Base-by-base conservation (phyloP, 2,888 invertebrate genomes). In the Nudaria mundana region DNA sequence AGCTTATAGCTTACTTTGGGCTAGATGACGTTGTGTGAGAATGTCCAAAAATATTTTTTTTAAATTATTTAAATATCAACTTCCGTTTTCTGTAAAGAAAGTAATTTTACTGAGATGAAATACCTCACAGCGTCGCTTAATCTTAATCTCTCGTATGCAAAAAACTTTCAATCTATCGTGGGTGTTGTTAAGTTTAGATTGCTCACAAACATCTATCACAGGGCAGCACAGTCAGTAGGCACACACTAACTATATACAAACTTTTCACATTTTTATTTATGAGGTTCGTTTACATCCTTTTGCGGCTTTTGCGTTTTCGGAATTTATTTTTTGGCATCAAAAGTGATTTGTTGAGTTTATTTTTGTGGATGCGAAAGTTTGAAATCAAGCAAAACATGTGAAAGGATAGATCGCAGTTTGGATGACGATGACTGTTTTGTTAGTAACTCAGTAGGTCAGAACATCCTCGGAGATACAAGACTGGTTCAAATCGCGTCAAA, bases 181-280 rank as follows among this genome's bases (percentile, higher is more conserved):
- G 47, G 40, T 40, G 35, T 39, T 39, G 44, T 54, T 52, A 79
- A 81, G 59, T 79, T 71, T 73, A n/a, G 80, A 80, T 81, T 80
- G 80, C 74, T 76, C 71, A 72, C 68, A 69, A n/a, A 66, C 71
- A 66, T 63, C 73, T 76, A 76, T 81, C 79, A 78, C 73, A 71
- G 65, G 70, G 64, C n/a, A n/a, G n/a, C n/a, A n/a, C n/a, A n/a
- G n/a, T n/a, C n/a, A n/a, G n/a, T n/a, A n/a, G n/a, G n/a, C n/a
- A n/a, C 63, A 61, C 56, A 54, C 48, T n/a, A 68, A 66, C 51
- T 62, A 56, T 57, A 63, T 60, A 60, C 57, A 54, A 70, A 71
- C 66, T 74, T 72, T 54, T 48, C 65, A 51, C 71, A 78, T 77
- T 65, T 75, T 78, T 82, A 81, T 82, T 82, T 82, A 81, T 80